Evolutionary conservation across 2,888 invertebrate genomes (phyloP), one percentile per base, ranked within the genome.

Genomic region (Malacosoma neustria): DNA sequence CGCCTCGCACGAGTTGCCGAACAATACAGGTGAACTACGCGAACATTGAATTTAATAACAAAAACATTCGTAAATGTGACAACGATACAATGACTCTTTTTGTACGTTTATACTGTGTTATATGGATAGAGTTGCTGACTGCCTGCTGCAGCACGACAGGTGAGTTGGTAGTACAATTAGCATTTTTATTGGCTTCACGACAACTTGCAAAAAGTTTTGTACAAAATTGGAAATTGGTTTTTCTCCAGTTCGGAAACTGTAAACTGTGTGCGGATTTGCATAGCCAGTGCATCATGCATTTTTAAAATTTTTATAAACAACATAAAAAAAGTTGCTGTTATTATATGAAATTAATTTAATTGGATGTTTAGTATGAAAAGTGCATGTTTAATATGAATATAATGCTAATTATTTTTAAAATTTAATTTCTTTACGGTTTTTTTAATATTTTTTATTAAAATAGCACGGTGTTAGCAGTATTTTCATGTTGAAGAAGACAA

Each of bases 21-120:
- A 51, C 58, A 54, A 59, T 61, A 66, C 64, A 75, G 71, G 72
- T 81, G 79, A 81, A 77, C 62, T 57, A 42, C 46, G 59, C 51
- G 46, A 47, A 40, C 33, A 36, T 33, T 46, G 41, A 43, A 43
- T 51, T 56, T 54, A 55, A 45, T 43, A 33, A 41, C 46, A 45
- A 13, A 47, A 45, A 56, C 51, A 50, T 39, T 46, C 41, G 41
- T 61, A 63, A 57, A 67, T 70, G 71, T 67, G 61, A 72, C 48
- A 53, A 43, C 53, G 57, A 58, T 59, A 80, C 72, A 73, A 85
- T 85, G 85, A 79, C 81, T 72, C 68, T 75, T 81, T 84, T 82
- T 80, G 67, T 84, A 82, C 72, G 75, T 82, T 80, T 82, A 60
- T 82, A 84, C 57, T 72, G 76, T 80, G 82, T 75, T 57, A 69